Base-by-base conservation (phyloP, 2,113 vertebrate genomes). In the Rhea pennata region DNA sequence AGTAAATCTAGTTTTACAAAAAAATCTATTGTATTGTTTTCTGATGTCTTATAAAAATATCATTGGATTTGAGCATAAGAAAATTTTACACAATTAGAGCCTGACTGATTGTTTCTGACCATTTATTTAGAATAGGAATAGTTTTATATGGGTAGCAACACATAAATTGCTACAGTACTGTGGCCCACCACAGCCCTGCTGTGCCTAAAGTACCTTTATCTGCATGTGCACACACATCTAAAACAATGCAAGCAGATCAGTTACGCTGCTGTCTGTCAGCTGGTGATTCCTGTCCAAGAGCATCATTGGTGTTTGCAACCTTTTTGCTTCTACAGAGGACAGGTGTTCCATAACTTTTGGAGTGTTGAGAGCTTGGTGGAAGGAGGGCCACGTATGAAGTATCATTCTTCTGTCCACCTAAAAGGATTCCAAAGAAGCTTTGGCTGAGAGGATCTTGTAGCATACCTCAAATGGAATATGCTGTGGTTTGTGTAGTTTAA, bases 21-120 rank as follows among this genome's bases (percentile, higher is more conserved):
- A 13, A 50, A 29, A 39, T 26, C 0, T 12, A 14, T 72, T 67
- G 10, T 2, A 0, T 69, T 39, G 7, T 16, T 64, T 82, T 90
- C 36, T 88, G 48, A 51, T 78, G 24, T 56, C 31, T 14, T 67
- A 24, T 0, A 6, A 79, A 82, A 39, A 56, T 61, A 40, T 17
- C 75, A 0, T 74, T 53, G 40, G 8, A 23, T 70, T 70, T 80
- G 11, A 74, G 33, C 36, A 36, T 76, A 61, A 58, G 53, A 83
- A 89, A 16, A n/a, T 21, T 1, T 67, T 59, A 7, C 10, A 0
- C 33, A 1, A 0, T 23, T 66, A 10, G 9, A 14, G 5, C 40
- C 64, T 80, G 58, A 58, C 64, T 80, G 58, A 58, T 92, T 73
- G 27, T 84, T 91, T 92, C 33, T 39, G 21, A 46, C n/a, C 22